A percentile compares a stretch with the other conserved stretches of the same genome.
phyloP scores from a whole-genome alignment of 2,888 invertebrate genomes.

The Hemaris fuciformis region DNA sequence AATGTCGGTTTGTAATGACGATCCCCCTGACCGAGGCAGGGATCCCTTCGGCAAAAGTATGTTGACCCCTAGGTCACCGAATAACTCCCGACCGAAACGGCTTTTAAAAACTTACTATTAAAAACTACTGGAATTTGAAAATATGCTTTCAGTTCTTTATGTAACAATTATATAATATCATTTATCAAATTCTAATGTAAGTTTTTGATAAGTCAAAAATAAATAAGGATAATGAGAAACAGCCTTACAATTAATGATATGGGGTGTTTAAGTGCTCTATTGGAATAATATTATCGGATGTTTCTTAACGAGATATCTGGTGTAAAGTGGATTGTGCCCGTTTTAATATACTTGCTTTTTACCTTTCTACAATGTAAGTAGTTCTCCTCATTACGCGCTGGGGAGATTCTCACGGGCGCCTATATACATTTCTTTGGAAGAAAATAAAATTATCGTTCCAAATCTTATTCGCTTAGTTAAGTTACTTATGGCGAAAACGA shows the following conservation, averaged over 20 bases:
- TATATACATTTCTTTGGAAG: not conserved
- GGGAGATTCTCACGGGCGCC: not conserved
- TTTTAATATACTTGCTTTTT: not conserved
- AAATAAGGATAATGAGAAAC: not conserved
- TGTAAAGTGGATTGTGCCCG: not conserved
- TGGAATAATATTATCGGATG: not conserved
- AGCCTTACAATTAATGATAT: not conserved
- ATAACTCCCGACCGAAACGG: too few relatives aligned
- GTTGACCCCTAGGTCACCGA: too few relatives aligned
- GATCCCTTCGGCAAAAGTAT: too few relatives aligned
- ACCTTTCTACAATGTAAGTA: conserved; percentile 7
- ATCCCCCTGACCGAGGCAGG: too few relatives aligned
- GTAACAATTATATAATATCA: too few relatives aligned
- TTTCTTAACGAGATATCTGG: conserved; percentile 1
- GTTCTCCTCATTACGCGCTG: not conserved
- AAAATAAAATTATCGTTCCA: not conserved
- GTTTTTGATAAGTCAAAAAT: too few relatives aligned
- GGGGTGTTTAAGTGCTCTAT: conserved; percentile 1
- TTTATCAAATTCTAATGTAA: too few relatives aligned
- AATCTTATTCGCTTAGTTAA: not conserved
- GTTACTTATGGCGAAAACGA: not conserved
- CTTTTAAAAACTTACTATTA: too few relatives aligned
- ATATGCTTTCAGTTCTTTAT: too few relatives aligned
- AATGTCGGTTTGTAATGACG: too few relatives aligned
- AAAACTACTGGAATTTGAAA: too few relatives aligned